A percentile compares a stretch with the other conserved stretches of the same genome.
These are phyloP conservation scores for Aspidiotus rigidus DNA, from an alignment of 2,888 invertebrate species.

Conservation along the genomic window DNA sequence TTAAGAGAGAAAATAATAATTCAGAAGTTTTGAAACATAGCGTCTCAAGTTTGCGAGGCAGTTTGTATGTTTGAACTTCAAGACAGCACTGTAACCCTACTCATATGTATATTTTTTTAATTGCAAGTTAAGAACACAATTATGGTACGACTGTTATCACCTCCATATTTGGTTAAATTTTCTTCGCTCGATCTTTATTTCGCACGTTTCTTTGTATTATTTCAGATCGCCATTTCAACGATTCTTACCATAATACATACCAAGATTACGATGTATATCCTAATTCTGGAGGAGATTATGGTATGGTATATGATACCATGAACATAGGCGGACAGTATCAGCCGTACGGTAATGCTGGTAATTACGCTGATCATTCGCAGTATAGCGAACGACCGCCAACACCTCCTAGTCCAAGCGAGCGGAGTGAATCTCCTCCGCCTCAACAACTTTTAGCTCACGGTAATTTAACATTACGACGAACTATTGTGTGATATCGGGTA, in stretches of 20 bases:
- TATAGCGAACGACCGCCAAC: conserved; percentile 42
- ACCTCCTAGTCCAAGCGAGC: conserved; percentile 40
- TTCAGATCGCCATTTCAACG: conserved; percentile 39
- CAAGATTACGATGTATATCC: conserved; percentile 54
- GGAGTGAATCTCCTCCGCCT: conserved; percentile 44
- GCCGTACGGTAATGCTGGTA: conserved; percentile 38
- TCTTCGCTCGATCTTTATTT: not conserved
- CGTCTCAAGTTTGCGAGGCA: too few species aligned
- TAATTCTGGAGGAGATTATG: conserved; percentile 37
- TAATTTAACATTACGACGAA: conserved; percentile 2
- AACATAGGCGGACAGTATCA: conserved; percentile 36
- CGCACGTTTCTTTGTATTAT: conserved; percentile 16
- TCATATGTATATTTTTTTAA: too few species aligned
- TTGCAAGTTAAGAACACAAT: too few species aligned
- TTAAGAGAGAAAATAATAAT: too few species aligned
- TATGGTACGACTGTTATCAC: too few species aligned
- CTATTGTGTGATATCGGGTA: too few species aligned
- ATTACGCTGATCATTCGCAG: conserved; percentile 39
- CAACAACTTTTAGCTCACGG: conserved; percentile 38
- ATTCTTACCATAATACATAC: conserved; percentile 48
- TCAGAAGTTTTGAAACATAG: too few species aligned
- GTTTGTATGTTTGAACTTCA: too few species aligned
- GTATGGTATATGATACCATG: conserved; percentile 37
- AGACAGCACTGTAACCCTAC: too few species aligned
- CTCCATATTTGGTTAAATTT: too few species aligned